A percentile compares a stretch with the other conserved stretches of the same genome.
phyloP scores from a whole-genome alignment of 2,888 invertebrate genomes.

The Lissonota sp. region DNA sequence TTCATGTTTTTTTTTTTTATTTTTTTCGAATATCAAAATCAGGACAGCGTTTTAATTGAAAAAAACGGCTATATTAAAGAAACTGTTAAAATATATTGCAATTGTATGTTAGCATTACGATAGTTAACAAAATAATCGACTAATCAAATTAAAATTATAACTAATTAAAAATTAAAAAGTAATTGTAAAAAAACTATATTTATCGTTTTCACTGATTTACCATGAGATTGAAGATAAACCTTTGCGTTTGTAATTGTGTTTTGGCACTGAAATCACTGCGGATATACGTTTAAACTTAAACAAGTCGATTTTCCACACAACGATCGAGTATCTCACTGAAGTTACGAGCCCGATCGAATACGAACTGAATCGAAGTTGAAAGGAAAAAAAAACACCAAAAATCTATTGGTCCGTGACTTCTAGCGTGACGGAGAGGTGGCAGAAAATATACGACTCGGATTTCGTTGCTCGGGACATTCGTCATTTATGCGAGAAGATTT shows the following conservation, averaged over 20 bases:
- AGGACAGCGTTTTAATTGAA: too few species aligned
- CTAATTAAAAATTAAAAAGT: too few species aligned
- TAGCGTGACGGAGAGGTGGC: slow-evolving; percentile 8
- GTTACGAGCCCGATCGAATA: slow-evolving; percentile 30
- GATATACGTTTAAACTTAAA: neutral
- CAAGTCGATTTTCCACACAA: neutral
- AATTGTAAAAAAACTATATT: neutral
- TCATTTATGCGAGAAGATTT: slow-evolving; percentile 54
- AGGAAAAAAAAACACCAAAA: slow-evolving; percentile 31
- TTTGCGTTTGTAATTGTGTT: neutral
- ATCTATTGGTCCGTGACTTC: slow-evolving; percentile 25
- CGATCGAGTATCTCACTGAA: slow-evolving; percentile 40
- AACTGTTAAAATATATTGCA: too few species aligned
- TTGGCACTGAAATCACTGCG: slow-evolving; percentile 7
- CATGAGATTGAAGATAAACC: slow-evolving; percentile 11
- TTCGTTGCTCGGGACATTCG: slow-evolving; percentile 53
- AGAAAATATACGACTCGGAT: slow-evolving; percentile 7
- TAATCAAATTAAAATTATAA: too few species aligned
- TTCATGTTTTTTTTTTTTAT: too few species aligned
- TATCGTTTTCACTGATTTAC: slow-evolving; percentile 23
- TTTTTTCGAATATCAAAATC: too few species aligned
- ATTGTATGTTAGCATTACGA: too few species aligned
- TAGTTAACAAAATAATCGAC: too few species aligned
- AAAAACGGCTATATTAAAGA: too few species aligned
- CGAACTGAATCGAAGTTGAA: slow-evolving; percentile 37